Conservation (phyloP, 2,888 invertebrate species). For the Ctena decussata region DNA sequence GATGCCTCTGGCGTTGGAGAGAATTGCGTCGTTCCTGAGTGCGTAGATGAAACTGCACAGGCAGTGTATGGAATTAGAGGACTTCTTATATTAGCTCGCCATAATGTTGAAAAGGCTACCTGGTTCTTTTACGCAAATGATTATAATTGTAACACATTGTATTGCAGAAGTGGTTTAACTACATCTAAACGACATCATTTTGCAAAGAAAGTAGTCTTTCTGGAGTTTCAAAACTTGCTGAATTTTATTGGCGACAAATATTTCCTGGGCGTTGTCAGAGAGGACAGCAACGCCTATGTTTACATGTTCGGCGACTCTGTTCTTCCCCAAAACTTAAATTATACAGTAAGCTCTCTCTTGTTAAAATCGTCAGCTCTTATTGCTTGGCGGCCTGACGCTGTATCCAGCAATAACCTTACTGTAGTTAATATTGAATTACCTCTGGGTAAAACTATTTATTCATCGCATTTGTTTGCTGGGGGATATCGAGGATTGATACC, state of each 20-base stretch:
- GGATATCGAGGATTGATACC: neutral
- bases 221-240: constrained; percentile 67
- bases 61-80: constrained; percentile 73
- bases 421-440: constrained; percentile 16
- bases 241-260: constrained; percentile 60
- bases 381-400: constrained; percentile 73
- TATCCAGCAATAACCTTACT: neutral
- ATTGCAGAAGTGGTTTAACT: constrained; percentile 74
- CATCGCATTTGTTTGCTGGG: neutral
- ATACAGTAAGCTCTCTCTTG: neutral
- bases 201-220: constrained; percentile 69
- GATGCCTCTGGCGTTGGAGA: constrained; percentile 71
- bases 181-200: constrained; percentile 60
- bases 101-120: constrained; percentile 64
- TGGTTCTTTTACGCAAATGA: constrained; percentile 76
- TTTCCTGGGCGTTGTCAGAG: constrained; percentile 64
- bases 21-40: constrained; percentile 68
- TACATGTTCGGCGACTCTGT: constrained; percentile 60
- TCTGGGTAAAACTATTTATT: neutral
- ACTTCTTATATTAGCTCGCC: constrained; percentile 67
- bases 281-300: constrained; percentile 67
- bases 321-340: neutral
- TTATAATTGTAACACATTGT: constrained; percentile 65
- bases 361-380: constrained; percentile 62
- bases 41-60: constrained; percentile 71